A percentile compares a stretch with the other conserved stretches of the same genome.
These are phyloP conservation scores for Hyposoter dolosus DNA, from an alignment of 2,888 invertebrate genomes.

Conservation along the genomic window DNA sequence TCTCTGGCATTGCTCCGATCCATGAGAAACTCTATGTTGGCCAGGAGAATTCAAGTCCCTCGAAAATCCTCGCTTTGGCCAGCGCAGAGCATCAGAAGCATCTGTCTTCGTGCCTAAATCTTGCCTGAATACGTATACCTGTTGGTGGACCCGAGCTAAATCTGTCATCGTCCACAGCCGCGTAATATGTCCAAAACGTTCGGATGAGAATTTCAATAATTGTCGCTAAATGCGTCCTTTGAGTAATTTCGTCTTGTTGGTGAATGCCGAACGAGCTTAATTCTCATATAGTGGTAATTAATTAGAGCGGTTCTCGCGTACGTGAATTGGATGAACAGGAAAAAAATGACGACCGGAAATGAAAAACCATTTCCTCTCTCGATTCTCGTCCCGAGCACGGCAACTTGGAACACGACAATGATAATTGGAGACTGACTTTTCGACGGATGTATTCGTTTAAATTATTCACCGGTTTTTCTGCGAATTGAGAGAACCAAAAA, in stretches of 20 bases:
- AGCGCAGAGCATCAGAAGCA: conserved; percentile 21
- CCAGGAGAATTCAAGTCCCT: conserved; percentile 45
- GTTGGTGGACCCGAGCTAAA: conserved; percentile 51
- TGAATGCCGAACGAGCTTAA: conserved; percentile 13
- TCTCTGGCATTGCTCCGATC: conserved; percentile 51
- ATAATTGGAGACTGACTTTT: background rate
- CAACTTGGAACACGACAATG: background rate
- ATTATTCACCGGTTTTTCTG: background rate
- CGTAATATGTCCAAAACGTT: conserved; percentile 37
- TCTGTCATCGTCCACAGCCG: conserved; percentile 49
- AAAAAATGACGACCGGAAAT: background rate
- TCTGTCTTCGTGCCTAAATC: conserved; percentile 39
- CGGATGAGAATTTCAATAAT: conserved; percentile 60
- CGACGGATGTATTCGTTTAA: background rate
- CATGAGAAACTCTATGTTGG: conserved; percentile 36
- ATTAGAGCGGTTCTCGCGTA: background rate
- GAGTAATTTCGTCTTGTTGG: conserved; percentile 20
- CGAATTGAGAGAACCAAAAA: background rate
- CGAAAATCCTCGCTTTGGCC: conserved; percentile 47
- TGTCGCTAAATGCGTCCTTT: conserved; percentile 29
- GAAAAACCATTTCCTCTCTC: background rate
- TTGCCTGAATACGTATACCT: conserved; percentile 34
- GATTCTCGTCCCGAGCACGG: background rate
- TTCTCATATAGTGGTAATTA: background rate
- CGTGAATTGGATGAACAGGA: background rate